Conservation (phyloP, 1,140 invertebrate genomes). For the Drosophila hydei region DNA sequence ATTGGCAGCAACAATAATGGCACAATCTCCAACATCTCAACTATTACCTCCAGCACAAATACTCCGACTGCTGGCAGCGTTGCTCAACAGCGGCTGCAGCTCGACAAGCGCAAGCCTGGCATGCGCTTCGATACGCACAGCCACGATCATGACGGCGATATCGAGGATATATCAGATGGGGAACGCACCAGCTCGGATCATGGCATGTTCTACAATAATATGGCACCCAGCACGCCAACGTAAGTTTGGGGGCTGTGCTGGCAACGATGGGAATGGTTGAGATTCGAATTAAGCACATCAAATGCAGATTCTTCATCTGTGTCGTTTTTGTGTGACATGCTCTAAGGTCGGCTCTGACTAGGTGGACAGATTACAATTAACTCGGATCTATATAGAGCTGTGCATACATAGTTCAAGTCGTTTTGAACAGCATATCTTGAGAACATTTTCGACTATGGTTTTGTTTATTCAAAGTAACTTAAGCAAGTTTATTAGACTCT, state of each 20-base stretch:
- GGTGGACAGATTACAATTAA: too few species aligned
- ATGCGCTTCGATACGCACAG: conserved; percentile 77
- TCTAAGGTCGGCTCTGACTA: too few species aligned
- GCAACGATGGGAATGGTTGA: too few species aligned
- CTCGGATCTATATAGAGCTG: too few species aligned
- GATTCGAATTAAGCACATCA: too few species aligned
- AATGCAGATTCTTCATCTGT: too few species aligned
- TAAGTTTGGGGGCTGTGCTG: conserved; percentile 51
- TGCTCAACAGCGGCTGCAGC: conserved; percentile 53
- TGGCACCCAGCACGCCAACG: conserved; percentile 81
- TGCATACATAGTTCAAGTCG: too few species aligned
- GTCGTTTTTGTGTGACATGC: too few species aligned
- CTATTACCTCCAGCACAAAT: conserved; percentile 80
- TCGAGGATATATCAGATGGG: conserved; percentile 93
- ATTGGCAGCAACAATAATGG: conserved; percentile 83
- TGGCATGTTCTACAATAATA: conserved; percentile 83
- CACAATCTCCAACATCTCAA: conserved; percentile 76
- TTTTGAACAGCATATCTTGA: too few species aligned
- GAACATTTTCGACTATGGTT: too few species aligned
- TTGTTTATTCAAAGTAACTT: too few species aligned
- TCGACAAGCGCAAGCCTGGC: conserved; percentile 74
- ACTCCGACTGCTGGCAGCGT: conserved; percentile 24
- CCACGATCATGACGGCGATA: conserved; percentile 93
- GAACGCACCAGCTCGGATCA: conserved; percentile 91
- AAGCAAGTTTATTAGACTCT: too few species aligned